Evolutionary conservation across 2,888 invertebrate species (phyloP), one percentile per base, ranked within the genome.

Genomic region (Slavum lentiscoides): DNA sequence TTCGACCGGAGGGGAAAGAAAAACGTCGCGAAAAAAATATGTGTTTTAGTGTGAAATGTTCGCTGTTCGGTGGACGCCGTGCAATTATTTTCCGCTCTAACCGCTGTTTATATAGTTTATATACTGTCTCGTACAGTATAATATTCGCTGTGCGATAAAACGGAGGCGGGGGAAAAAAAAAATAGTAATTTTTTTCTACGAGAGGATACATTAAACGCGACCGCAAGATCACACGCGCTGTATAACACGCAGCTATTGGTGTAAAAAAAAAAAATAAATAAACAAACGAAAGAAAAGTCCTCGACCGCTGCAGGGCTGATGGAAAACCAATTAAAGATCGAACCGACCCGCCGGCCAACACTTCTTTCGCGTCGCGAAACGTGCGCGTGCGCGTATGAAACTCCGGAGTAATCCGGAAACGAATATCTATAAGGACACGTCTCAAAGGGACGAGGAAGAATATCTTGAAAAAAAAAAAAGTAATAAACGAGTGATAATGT

Each of bases 301-400:
- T 49, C 11, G 13, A 6, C 39, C 6, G 39, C 1, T 11, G 49
- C 49, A 21, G 37, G 4, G 55, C 19, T 1, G 11, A 61, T 39
- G 43, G 58, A 43, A 80, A 80, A 69, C 77, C 77, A 69, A 70
- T 77, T 77, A 77, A 70, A 72, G 70, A 80, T 80, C 80, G 80
- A 80, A 80, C 64, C 30, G 30, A 70, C 55, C 64, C 62, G 70
- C 55, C 80, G 62, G 70, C 55, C 80, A 58, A 70, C 64, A 61
- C 37, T n/a, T 17, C 17, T 37, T 6, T 30, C 55, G 23, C 21
- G 0, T 2, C 39, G 8, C 19, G 55, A 43, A 55, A 8, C n/a
- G 55, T 49, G 3, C 3, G 11, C 49, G 13, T 13, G 11, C 11
- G 11, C 13, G 49, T 49, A 49, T 13, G 13, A 49, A 49, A 49